Evolutionary conservation across 2,797 vertebrate species (phyloP), one percentile per base, ranked within the genome.

Genomic region (Potorous gilbertii): DNA sequence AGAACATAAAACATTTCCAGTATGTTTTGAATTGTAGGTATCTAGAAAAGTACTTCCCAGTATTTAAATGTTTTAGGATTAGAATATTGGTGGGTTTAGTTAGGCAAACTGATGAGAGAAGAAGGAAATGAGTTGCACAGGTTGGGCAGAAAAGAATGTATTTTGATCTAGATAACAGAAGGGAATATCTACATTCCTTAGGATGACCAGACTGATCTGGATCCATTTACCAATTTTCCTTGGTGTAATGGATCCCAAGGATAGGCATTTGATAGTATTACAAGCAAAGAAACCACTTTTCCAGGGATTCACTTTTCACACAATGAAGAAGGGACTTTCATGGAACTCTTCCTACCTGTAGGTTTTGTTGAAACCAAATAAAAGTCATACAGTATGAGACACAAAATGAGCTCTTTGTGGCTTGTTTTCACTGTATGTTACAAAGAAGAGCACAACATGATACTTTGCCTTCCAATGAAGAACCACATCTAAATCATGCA

Each of bases 401-500:
- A 46, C 55, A 28, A 94, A 50, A 56, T 18, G 29, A 93, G 24
- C 34, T 91, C 29, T 92, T 94, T 95, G 29, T 34, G 93, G 94
- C 57, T 90, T 50, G 8, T 94, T 95, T 95, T 90, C 10, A 94
- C 12, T 52, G 74, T 54, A 13, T 1, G 54, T 55, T 89, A 16
- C 0, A 21, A 62, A 91, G 87, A 1, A 92, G 57, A 55, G 0
- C 28, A 56, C 50, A 56, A 21, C 91, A 18, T 55, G 6, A 0
- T 95, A 54, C 93, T 95, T 95, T 40, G 12, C 29, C 29, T 55
- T 62, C 18, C 18, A 52, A 27, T 90, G 3, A 91, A 94, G 94
- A 95, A 93, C 90, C 94, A 95, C 1, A 95, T 93, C 97, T 34
- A 96, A 62, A 95, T 94, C 95, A 95, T 94, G 95, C 94, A 98